phyloP scores from a whole-genome alignment of 2,113 vertebrate genomes.

The Pedionomus torquatus region DNA sequence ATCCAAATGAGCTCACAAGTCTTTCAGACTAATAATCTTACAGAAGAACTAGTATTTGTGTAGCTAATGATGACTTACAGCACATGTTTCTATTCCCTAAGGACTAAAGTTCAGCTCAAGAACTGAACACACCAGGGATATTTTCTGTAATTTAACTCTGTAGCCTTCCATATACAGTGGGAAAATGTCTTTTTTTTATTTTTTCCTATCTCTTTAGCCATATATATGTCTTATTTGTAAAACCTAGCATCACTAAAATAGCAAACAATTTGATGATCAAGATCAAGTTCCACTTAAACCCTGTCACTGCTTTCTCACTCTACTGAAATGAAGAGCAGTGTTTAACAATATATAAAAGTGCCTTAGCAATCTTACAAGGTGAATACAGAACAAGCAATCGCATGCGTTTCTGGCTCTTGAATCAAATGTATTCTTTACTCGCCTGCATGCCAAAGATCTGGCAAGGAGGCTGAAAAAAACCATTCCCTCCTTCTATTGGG shows the following conservation, averaged over 20 bases:
- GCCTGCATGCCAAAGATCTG: neutral
- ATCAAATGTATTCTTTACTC: neutral
- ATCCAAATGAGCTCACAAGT: neutral
- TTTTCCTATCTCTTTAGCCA: neutral
- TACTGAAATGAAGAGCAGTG: no score
- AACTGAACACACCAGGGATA: neutral
- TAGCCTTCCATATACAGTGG: neutral
- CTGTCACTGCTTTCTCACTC: neutral
- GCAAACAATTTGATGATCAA: neutral
- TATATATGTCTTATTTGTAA: neutral
- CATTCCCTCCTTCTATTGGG: neutral
- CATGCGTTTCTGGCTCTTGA: rapidly evolving
- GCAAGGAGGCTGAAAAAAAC: neutral
- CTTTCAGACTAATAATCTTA: neutral
- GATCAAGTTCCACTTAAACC: neutral
- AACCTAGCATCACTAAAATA: neutral
- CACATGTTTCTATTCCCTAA: neutral
- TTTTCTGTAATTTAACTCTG: neutral
- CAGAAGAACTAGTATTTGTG: neutral
- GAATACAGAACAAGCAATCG: neutral
- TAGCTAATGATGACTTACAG: neutral
- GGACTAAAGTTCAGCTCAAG: neutral
- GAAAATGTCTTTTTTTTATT: neutral
- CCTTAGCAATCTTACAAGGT: neutral
- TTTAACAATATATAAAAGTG: no score